Conservation (phyloP, 2,888 invertebrate genomes). For the Hecatera dysodea region DNA sequence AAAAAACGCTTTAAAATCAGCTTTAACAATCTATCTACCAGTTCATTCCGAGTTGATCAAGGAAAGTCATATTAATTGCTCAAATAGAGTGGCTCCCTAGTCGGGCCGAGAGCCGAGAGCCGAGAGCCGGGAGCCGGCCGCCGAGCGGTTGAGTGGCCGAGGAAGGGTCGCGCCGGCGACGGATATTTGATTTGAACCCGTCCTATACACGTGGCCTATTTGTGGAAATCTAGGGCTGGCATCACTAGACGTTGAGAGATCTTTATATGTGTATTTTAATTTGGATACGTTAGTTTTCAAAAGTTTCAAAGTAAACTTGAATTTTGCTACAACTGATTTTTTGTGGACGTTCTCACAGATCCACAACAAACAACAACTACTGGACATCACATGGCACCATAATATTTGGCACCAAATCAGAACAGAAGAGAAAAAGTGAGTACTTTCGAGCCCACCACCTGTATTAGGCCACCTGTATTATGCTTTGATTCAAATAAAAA, state of each 20-base stretch:
- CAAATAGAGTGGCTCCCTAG: slow-evolving; percentile 53
- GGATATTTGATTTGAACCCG: slow-evolving; percentile 68
- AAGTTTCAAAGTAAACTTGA: background rate
- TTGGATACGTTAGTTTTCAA: background rate
- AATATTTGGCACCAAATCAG: background rate
- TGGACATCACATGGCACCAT: background rate
- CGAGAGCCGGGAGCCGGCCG: slow-evolving; percentile 34
- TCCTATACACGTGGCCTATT: slow-evolving; percentile 52
- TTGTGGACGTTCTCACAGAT: background rate
- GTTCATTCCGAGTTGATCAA: slow-evolving; percentile 41
- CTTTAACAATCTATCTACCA: slow-evolving; percentile 4
- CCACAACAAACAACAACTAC: background rate
- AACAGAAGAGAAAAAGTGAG: background rate
- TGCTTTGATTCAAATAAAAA: background rate
- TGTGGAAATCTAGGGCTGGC: slow-evolving; percentile 46
- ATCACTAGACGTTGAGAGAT: background rate
- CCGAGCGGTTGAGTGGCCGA: slow-evolving; percentile 28
- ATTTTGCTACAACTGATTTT: background rate
- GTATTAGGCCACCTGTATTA: background rate
- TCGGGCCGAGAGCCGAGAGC: slow-evolving; percentile 41
- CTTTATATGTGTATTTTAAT: background rate
- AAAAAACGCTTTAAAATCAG: background rate
- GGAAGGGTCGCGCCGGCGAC: slow-evolving; percentile 51
- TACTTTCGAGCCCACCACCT: background rate
- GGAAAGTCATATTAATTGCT: slow-evolving; percentile 57